Conservation (phyloP, 2,888 invertebrate species). For the Erebia ligea region DNA sequence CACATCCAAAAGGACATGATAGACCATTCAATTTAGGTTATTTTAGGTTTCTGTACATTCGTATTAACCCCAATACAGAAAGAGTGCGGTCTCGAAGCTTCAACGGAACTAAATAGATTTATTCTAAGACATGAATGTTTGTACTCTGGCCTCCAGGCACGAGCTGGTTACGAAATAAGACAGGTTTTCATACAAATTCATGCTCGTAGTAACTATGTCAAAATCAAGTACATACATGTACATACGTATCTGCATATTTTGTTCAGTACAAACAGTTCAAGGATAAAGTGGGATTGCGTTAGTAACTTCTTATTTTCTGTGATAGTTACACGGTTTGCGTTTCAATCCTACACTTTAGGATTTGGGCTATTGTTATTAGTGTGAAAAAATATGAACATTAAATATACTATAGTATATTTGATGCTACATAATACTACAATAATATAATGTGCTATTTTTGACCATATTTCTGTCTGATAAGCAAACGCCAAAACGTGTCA, state of each 20-base stretch:
- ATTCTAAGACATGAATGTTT: neutral
- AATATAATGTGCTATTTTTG: too few species aligned
- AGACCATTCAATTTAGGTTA: neutral
- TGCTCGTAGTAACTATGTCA: constrained; percentile 7
- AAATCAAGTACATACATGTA: neutral
- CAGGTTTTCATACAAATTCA: constrained; percentile 4
- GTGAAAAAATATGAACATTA: too few species aligned
- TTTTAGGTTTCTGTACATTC: neutral
- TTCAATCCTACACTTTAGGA: too few species aligned
- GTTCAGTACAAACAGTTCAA: constrained; percentile 1
- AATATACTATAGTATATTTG: too few species aligned
- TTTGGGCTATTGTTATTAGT: too few species aligned
- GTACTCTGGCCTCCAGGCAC: neutral
- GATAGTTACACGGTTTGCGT: too few species aligned
- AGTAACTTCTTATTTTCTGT: neutral
- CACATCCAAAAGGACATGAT: neutral
- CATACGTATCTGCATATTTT: constrained; percentile 5
- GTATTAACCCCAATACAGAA: neutral
- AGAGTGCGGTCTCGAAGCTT: neutral
- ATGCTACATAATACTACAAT: too few species aligned
- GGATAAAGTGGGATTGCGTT: neutral
- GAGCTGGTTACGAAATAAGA: neutral
- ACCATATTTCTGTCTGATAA: too few species aligned
- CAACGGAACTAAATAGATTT: neutral
- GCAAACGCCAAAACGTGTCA: too few species aligned